Conservation (phyloP, 2,888 invertebrate genomes). For the Acanthosepion esculentum region DNA sequence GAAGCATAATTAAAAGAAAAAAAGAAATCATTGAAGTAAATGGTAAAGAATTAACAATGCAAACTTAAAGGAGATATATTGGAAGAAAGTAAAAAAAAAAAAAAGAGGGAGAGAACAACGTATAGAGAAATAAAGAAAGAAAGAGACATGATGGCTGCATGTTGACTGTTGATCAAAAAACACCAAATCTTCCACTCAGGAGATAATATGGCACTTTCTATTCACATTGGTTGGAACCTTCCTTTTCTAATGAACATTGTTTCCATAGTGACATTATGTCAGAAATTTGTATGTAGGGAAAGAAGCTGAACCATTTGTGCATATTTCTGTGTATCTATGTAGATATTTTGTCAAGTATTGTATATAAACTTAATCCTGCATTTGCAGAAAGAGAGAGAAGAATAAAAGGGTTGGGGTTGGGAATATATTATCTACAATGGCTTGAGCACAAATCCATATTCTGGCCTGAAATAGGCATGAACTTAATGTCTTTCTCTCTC, state of each 20-base stretch:
- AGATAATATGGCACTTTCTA: not conserved
- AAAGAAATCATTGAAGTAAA: no score
- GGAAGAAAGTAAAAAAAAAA: not conserved
- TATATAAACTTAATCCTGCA: not conserved
- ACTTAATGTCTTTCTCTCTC: not conserved
- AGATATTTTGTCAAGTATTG: not conserved
- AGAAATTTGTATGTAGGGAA: not conserved
- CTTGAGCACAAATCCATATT: slow-evolving; percentile 2
- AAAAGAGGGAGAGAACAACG: not conserved
- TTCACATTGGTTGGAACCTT: not conserved
- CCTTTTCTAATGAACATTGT: slow-evolving; percentile 18
- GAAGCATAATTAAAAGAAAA: no score
- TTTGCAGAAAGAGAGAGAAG: not conserved
- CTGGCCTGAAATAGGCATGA: not conserved
- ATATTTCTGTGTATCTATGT: not conserved
- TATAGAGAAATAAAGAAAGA: not conserved
- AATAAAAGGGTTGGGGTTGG: not conserved
- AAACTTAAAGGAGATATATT: no score
- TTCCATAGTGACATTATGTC: slow-evolving; percentile 18
- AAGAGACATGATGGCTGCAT: not conserved
- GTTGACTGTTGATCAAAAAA: not conserved
- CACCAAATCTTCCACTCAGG: not conserved
- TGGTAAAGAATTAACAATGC: no score
- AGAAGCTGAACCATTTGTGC: not conserved
- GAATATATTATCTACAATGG: not conserved